Evolutionary conservation across 2,113 vertebrate species (phyloP).

Genomic region (Microcebus tavaratra): DNA sequence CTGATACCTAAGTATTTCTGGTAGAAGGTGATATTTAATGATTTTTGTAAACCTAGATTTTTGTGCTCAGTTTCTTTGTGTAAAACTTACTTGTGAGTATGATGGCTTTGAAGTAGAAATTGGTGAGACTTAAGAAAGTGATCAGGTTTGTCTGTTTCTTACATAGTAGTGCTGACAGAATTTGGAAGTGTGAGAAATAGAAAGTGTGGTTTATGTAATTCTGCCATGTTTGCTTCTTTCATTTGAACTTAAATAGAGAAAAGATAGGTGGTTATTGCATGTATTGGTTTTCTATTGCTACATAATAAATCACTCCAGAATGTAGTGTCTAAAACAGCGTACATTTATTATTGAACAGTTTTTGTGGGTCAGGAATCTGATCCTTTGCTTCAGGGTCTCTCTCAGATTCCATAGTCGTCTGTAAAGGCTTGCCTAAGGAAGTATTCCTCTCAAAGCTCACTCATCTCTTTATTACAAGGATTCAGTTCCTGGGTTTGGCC

Average conservation of each 20-base stretch:
- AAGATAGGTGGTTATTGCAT: background rate
- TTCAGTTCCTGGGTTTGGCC: background rate
- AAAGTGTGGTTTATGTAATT: background rate
- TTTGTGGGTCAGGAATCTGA: background rate
- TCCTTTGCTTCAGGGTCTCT: background rate
- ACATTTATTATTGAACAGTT: background rate
- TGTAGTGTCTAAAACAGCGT: background rate
- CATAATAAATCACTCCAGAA: background rate
- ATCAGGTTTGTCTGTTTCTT: background rate
- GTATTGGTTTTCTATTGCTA: background rate
- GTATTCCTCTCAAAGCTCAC: background rate
- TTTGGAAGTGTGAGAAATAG: background rate
- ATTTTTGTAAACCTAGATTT: background rate
- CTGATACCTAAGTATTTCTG: background rate
- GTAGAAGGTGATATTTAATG: background rate
- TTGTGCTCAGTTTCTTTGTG: background rate
- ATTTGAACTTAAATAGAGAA: background rate
- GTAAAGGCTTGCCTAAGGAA: background rate
- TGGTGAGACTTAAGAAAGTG: background rate
- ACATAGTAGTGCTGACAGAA: background rate
- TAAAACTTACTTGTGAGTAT: background rate
- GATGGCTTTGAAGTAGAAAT: slow-evolving; percentile 26
- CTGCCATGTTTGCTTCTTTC: background rate
- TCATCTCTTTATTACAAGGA: background rate
- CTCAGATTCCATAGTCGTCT: background rate